Percentiles rank a stretch among this genome's conserved stretches.
Evolutionary conservation across 2,797 vertebrate genomes (phyloP).

Genomic region (Mionectes olivaceus): DNA sequence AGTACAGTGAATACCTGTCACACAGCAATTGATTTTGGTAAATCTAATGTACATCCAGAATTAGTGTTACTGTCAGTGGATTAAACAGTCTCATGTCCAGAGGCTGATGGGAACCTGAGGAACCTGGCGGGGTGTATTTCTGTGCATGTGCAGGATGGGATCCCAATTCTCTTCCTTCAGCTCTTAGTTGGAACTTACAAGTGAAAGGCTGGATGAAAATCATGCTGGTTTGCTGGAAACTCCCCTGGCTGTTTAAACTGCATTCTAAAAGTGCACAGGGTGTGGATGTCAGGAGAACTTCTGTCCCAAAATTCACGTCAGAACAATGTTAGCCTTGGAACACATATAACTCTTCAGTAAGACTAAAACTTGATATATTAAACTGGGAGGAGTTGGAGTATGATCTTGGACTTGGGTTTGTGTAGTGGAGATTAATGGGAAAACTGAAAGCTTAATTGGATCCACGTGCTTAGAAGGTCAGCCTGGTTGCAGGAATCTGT

Average conservation of each 20-base stretch:
- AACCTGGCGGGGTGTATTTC: rapidly evolving
- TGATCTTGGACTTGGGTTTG: not conserved
- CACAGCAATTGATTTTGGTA: not conserved
- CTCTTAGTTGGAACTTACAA: not conserved
- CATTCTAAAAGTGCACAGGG: not conserved
- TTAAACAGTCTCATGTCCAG: not conserved
- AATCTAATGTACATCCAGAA: not conserved
- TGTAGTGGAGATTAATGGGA: not conserved
- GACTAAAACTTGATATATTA: not conserved
- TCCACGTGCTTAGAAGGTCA: not conserved
- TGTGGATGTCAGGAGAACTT: not conserved
- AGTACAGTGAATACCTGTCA: not conserved
- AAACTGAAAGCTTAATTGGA: not conserved
- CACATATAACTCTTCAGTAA: not conserved
- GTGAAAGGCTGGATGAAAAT: not conserved
- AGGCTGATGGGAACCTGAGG: not conserved
- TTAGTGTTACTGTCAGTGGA: not conserved
- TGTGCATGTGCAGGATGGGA: not conserved
- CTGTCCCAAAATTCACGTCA: not conserved
- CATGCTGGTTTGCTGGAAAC: not conserved
- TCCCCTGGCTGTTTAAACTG: not conserved
- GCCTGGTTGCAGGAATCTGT: not conserved
- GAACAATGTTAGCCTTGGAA: not conserved
- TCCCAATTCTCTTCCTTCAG: not conserved
- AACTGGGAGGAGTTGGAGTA: not conserved